Evolutionary conservation across 2,797 vertebrate genomes (phyloP).

Genomic region (Enteromius radiatus): DNA sequence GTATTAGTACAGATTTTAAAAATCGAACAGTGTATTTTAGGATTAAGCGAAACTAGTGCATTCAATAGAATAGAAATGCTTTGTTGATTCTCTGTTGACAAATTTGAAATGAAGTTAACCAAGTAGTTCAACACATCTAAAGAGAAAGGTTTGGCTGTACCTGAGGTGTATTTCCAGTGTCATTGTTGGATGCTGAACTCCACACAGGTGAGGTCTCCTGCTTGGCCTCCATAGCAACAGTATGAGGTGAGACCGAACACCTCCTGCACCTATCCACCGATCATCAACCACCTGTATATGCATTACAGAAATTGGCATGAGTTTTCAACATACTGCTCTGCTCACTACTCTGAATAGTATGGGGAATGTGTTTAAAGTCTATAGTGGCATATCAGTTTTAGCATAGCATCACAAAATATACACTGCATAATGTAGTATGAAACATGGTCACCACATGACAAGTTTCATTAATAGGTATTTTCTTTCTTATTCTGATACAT

Average conservation of each 20-base stretch:
- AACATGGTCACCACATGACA: not conserved
- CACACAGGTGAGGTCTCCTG: conserved; percentile 78
- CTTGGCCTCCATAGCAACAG: conserved; percentile 80
- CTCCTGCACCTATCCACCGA: conserved; percentile 56
- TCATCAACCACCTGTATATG: conserved; percentile 50
- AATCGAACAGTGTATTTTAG: not conserved
- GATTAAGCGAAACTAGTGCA: not conserved
- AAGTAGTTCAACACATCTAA: not conserved
- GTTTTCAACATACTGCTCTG: no score
- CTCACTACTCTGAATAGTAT: not conserved
- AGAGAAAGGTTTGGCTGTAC: conserved; percentile 57
- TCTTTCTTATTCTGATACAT: not conserved
- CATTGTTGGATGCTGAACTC: conserved; percentile 73
- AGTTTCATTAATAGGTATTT: not conserved
- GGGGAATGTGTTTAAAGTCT: not conserved
- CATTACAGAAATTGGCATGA: not conserved
- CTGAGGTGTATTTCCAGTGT: conserved; percentile 74
- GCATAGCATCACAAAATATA: not conserved
- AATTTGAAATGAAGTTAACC: not conserved
- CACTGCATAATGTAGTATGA: not conserved
- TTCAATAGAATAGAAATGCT: not conserved
- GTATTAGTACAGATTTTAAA: not conserved
- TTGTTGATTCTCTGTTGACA: not conserved
- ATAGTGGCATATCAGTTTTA: no score
- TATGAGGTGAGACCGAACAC: conserved; percentile 43